A percentile compares a stretch with the other conserved stretches of the same genome.
These are phyloP conservation scores for Epistrophella euchroma DNA, from an alignment of 2,888 invertebrate species.

Conservation along the genomic window DNA sequence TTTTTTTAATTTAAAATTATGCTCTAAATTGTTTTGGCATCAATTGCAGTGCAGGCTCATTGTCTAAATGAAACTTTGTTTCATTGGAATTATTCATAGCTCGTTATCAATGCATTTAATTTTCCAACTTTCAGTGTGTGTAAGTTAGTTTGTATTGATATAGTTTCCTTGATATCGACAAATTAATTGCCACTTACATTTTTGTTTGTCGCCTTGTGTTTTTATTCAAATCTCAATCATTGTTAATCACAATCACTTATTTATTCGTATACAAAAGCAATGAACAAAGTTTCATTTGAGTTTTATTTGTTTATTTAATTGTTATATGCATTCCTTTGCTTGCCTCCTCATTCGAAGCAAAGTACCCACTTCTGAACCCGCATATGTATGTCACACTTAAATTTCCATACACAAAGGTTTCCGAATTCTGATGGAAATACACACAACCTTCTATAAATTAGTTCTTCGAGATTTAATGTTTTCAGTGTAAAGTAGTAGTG, in stretches of 20 bases:
- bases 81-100: conserved; percentile 6
- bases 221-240: conserved; percentile 16
- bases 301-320: conserved; percentile 3
- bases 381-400: conserved; percentile 7
- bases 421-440: background rate
- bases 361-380: background rate
- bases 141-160: background rate
- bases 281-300: conserved; percentile 7
- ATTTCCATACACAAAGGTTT: conserved; percentile 11
- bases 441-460: background rate
- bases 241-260: background rate
- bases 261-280: background rate
- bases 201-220: background rate
- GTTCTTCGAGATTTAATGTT: conserved; percentile 11
- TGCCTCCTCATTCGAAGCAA: background rate
- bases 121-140: background rate
- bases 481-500: background rate
- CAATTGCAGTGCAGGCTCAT: conserved; percentile 13
- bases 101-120: conserved; percentile 1
- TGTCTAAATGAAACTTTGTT: conserved; percentile 17
- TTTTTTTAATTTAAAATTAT: background rate
- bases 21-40: background rate
- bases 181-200: conserved; percentile 14
- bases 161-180: conserved; percentile 15
- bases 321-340: background rate